These are phyloP conservation scores for Hippocampus abdominalis DNA, from an alignment of 2,113 vertebrate genomes.

Conservation along the genomic window DNA sequence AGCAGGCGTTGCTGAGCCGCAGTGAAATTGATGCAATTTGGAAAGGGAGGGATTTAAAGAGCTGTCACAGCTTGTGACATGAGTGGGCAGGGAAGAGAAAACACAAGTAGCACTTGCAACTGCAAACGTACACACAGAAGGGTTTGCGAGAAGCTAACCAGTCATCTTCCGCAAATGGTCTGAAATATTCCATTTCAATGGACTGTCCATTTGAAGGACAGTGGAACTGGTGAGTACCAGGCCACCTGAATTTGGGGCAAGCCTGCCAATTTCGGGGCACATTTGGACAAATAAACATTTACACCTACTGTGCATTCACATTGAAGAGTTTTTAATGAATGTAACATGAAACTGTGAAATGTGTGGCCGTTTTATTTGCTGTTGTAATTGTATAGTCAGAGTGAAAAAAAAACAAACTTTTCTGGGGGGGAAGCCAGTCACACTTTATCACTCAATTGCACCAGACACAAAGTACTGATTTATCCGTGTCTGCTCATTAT, in stretches of 20 bases:
- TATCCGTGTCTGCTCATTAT: background rate
- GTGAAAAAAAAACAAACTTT: background rate
- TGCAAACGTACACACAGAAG: background rate
- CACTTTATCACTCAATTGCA: background rate
- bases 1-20: background rate
- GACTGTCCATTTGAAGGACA: too few relatives aligned
- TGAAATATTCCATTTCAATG: background rate
- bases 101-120: background rate
- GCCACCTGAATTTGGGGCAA: too few relatives aligned
- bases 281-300: too few relatives aligned
- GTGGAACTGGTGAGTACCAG: too few relatives aligned
- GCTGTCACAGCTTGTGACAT: background rate
- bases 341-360: background rate
- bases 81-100: background rate
- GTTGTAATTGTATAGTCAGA: background rate
- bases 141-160: background rate
- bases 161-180: background rate
- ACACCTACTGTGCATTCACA: too few relatives aligned
- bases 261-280: too few relatives aligned
- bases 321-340: too few relatives aligned
- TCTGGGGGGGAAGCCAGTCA: background rate
- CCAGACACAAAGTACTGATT: conserved; percentile 13
- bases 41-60: background rate
- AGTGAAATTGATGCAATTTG: background rate
- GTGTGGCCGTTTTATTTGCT: background rate